Conservation (phyloP, 92 coral and sea anemone species). For the Epizoanthus stellaris region DNA sequence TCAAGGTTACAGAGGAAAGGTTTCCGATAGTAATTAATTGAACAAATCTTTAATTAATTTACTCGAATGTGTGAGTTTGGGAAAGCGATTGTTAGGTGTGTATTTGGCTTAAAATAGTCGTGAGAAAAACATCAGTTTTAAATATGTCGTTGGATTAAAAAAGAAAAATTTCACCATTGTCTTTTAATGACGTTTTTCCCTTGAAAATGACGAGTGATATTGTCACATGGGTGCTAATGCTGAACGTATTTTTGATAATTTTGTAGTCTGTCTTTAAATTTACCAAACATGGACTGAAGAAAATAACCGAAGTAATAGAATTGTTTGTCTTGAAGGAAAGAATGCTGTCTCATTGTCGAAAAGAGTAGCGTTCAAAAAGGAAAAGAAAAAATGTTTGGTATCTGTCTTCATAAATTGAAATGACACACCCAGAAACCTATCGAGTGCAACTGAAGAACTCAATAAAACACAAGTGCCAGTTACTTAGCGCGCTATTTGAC, state of each 20-base stretch:
- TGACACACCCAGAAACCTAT: neutral
- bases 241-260: neutral
- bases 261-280: neutral
- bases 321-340: neutral
- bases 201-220: conserved; percentile 1
- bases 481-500: neutral
- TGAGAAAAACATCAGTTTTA: conserved; percentile 6
- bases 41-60: no score
- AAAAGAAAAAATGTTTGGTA: neutral
- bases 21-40: no score
- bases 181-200: conserved; percentile 1
- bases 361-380: neutral
- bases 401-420: neutral
- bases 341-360: neutral
- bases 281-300: conserved; percentile 29
- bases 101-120: neutral
- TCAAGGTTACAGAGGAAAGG: no score
- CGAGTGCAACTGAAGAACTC: neutral
- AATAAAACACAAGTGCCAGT: neutral
- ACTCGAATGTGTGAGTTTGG: no score
- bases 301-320: neutral
- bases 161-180: neutral
- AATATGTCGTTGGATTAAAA: conserved; percentile 5
- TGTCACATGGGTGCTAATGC: neutral
- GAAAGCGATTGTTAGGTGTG: no score